Conservation (phyloP, 1,140 invertebrate genomes). For the Paralvinella palmiformis region DNA sequence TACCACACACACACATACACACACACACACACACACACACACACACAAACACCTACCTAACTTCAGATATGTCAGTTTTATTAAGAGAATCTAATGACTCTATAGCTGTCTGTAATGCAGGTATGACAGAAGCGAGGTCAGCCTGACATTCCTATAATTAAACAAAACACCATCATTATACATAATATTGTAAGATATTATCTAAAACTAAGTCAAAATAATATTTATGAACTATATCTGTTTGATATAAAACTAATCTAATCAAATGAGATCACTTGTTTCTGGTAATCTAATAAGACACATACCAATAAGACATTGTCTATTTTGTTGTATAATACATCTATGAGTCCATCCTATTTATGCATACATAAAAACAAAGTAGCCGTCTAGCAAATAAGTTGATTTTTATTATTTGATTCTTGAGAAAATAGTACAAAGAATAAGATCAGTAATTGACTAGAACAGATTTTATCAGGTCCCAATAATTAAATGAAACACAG, state of each 20-base stretch:
- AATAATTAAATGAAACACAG: too few relatives aligned
- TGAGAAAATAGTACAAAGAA: too few relatives aligned
- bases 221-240: too few relatives aligned
- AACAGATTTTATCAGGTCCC: too few relatives aligned
- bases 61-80: conserved; percentile 82
- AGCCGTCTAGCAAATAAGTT: too few relatives aligned
- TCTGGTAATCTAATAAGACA: background rate
- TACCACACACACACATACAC: background rate
- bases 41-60: conserved; percentile 59
- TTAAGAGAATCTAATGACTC: conserved; percentile 75
- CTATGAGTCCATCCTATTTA: too few relatives aligned
- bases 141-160: conserved; percentile 36
- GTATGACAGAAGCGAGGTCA: conserved; percentile 55
- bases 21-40: background rate
- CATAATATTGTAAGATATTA: background rate
- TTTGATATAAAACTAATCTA: background rate
- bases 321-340: too few relatives aligned
- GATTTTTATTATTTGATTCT: too few relatives aligned
- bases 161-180: background rate
- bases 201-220: too few relatives aligned
- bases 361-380: too few relatives aligned
- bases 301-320: background rate
- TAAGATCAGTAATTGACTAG: too few relatives aligned
- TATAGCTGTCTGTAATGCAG: conserved; percentile 73
- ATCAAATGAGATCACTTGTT: background rate